These are phyloP conservation scores for Halcyon leucocephala DNA, from an alignment of 2,797 vertebrate genomes.

Conservation along the genomic window DNA sequence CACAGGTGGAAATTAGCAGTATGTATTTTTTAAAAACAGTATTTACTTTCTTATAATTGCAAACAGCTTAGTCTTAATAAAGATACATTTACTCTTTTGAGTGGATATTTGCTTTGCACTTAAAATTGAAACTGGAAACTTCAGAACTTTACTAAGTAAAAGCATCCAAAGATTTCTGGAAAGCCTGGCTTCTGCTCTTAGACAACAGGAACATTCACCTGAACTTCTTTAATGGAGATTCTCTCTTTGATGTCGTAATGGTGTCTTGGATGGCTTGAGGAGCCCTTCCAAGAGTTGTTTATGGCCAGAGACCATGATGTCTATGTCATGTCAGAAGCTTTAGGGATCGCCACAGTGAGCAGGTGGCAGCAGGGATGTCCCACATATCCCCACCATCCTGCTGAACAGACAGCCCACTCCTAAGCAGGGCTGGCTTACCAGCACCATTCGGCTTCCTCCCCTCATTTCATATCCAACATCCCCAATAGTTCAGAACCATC, in stretches of 20 bases:
- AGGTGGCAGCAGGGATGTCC: background rate
- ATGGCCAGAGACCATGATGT: background rate
- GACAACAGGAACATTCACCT: background rate
- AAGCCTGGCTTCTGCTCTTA: background rate
- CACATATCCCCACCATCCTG: background rate
- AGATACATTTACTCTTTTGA: background rate
- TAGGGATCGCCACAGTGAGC: background rate
- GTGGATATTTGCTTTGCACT: background rate
- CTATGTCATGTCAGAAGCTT: background rate
- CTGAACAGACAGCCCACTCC: background rate
- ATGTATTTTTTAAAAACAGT: background rate
- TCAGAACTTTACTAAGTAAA: background rate
- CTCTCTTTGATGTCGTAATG: background rate
- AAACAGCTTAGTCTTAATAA: background rate
- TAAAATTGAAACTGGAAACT: background rate
- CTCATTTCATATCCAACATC: background rate
- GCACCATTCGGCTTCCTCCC: background rate
- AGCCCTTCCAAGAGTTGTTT: background rate
- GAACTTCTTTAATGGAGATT: background rate
- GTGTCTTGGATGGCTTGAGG: background rate
- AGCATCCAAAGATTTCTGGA: background rate
- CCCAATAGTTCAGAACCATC: background rate
- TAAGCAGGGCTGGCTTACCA: background rate
- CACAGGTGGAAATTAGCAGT: background rate
- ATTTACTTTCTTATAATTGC: constrained; percentile 3